Evolutionary conservation across 2,797 vertebrate species (phyloP).

Genomic region (Alosa sapidissima): DNA sequence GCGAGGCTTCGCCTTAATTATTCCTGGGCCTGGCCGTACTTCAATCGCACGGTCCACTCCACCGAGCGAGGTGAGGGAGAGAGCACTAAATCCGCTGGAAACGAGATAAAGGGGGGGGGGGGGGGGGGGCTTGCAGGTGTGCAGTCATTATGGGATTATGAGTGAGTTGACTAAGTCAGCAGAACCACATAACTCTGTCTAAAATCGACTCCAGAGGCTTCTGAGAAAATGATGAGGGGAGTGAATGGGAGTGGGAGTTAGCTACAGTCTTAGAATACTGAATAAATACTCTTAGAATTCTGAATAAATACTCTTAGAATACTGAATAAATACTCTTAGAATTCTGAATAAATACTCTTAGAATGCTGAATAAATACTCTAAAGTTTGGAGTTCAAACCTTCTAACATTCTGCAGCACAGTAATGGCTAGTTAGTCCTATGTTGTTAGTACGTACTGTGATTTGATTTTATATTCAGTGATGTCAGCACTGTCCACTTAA

Average conservation of each 20-base stretch:
- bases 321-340: not conserved
- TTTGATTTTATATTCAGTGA: not conserved
- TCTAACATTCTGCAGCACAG: not conserved
- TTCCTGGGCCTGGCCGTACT: not conserved
- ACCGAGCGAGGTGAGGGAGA: not conserved
- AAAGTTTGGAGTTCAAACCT: not conserved
- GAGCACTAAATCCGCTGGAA: not conserved
- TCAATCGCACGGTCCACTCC: not conserved
- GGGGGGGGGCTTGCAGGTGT: not conserved
- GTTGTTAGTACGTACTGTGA: not conserved
- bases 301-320: not conserved
- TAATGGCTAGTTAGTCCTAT: not conserved
- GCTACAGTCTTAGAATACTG: too few species aligned
- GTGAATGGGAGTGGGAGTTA: not conserved
- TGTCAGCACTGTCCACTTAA: not conserved
- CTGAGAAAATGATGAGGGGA: not conserved
- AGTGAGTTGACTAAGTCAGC: not conserved
- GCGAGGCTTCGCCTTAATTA: not conserved
- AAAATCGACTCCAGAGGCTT: not conserved
- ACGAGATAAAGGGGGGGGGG: not conserved
- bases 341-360: not conserved
- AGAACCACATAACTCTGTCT: not conserved
- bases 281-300: not conserved
- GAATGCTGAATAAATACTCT: not conserved
- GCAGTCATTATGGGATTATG: not conserved